phyloP scores from a whole-genome alignment of 2,797 vertebrate genomes.

The Pseudopleuronectes americanus region DNA sequence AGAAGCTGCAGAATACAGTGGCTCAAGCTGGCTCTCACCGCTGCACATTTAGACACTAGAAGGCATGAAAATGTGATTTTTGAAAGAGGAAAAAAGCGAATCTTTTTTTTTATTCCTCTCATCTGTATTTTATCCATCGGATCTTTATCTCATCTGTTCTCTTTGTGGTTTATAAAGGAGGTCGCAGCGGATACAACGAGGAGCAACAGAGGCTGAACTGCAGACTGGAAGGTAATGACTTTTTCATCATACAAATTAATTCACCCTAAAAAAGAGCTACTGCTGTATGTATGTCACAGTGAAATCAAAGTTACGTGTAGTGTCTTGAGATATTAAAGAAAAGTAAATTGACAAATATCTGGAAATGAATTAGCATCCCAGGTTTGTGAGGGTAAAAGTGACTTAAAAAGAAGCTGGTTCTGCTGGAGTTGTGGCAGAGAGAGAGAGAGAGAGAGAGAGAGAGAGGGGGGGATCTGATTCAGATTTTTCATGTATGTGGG shows the following conservation, averaged over 20 bases:
- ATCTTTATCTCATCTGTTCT: conserved; percentile 55
- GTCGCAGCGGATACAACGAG: conserved; percentile 66
- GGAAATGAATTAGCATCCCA: not conserved
- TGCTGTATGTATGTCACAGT: not conserved
- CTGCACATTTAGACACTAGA: conserved; percentile 52
- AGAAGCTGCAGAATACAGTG: conserved; percentile 62
- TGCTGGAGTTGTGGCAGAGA: conserved; percentile 24
- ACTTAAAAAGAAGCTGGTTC: conserved; percentile 29
- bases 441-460: not conserved
- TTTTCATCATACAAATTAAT: not conserved
- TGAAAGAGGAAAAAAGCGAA: conserved; percentile 37
- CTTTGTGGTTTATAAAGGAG: conserved; percentile 69
- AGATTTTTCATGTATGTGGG: conserved; percentile 59
- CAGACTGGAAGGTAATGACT: conserved; percentile 73
- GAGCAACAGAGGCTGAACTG: conserved; percentile 54
- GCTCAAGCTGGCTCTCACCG: conserved; percentile 52
- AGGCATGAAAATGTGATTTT: conserved; percentile 70
- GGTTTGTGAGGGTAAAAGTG: conserved; percentile 28
- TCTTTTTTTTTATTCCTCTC: conserved; percentile 51
- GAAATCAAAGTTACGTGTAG: conserved; percentile 21
- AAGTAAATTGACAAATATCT: not conserved
- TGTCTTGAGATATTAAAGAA: not conserved
- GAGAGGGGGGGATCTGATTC: conserved; percentile 25
- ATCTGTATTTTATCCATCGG: conserved; percentile 59
- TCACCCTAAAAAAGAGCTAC: not conserved